Evolutionary conservation across 2,888 invertebrate species (phyloP), one percentile per base, ranked within the genome.

Genomic region (Cybosia mesomella): DNA sequence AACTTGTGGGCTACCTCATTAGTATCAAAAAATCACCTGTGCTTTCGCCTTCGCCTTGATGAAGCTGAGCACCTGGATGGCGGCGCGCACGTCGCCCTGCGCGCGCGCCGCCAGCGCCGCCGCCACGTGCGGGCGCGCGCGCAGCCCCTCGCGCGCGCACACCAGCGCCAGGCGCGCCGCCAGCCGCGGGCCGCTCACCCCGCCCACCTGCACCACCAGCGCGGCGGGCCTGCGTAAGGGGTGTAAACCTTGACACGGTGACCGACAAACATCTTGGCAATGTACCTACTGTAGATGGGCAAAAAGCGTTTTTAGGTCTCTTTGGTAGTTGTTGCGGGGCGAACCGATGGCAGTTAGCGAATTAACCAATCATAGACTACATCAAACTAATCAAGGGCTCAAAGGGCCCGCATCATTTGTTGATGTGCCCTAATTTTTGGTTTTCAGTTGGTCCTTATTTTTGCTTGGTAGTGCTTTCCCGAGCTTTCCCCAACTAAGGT

Each of bases 81-180:
- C 99, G 0, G 98, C 97, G 24, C 99, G 95, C 57, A 99, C 97
- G 93, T 99, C 99, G 81, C 98, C 98, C 65, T 96, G 96, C 4
- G 98, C 97, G 80, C 98, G 97, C 80, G 98, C 97, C 21, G 98
- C 97, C 71, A 99, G 92, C 8, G 97, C 97, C 49, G 97, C 89
- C 77, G 98, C 92, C 10, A 97, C 96, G 43, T 96, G 96, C 77
- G 97, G 92, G 85, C 97, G 97, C 0, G 97, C 96, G 64, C 94
- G 90, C 60, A 99, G 89, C 0, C 96, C 92, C 89, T 99, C 98
- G 28, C 94, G 92, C 36, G 88, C 88, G 0, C 97, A 95, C 76
- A 99, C 97, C 80, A 96, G 96, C 43, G 96, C 85, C 67, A 99
- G 92, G 58, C 96, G 92, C n/a, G 95, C 92, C 0, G 96, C 92